phyloP scores from a whole-genome alignment of 2,797 vertebrate genomes.

The Cichlasoma orientale region DNA sequence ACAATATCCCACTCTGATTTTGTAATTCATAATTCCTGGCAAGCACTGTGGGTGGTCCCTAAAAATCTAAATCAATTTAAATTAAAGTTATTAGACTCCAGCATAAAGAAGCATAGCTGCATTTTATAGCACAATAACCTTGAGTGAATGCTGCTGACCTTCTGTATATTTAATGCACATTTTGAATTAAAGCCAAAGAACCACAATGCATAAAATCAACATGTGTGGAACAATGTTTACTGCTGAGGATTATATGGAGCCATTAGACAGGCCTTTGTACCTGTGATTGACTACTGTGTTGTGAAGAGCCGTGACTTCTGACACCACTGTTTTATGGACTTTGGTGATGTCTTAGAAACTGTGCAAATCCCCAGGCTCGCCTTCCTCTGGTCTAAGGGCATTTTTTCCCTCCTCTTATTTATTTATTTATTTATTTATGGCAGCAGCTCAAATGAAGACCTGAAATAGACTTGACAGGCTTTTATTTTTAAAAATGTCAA shows the following conservation, averaged over 20 bases:
- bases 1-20: slow-evolving; percentile 17
- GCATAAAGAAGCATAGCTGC: neutral
- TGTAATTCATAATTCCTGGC: slow-evolving; percentile 22
- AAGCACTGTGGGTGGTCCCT: slow-evolving; percentile 13
- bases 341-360: slow-evolving; percentile 48
- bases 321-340: slow-evolving; percentile 61
- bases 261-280: slow-evolving; percentile 41
- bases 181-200: neutral
- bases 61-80: slow-evolving; percentile 8
- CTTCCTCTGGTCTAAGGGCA: slow-evolving; percentile 47
- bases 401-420: slow-evolving; percentile 13
- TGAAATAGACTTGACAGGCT: slow-evolving; percentile 76
- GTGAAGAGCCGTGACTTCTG: slow-evolving; percentile 61
- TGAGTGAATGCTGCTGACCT: neutral
- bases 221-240: neutral
- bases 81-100: slow-evolving; percentile 26
- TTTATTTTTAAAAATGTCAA: slow-evolving; percentile 74
- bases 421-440: slow-evolving; percentile 2
- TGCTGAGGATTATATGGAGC: slow-evolving; percentile 21
- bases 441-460: slow-evolving; percentile 62
- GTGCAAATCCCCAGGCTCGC: slow-evolving; percentile 48
- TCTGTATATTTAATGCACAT: neutral
- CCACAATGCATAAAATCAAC: neutral
- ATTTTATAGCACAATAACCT: slow-evolving; percentile 2
- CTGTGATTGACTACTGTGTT: slow-evolving; percentile 60